Conservation (phyloP, 92 coral and sea anemone species). For the Epizoanthus ramosus region DNA sequence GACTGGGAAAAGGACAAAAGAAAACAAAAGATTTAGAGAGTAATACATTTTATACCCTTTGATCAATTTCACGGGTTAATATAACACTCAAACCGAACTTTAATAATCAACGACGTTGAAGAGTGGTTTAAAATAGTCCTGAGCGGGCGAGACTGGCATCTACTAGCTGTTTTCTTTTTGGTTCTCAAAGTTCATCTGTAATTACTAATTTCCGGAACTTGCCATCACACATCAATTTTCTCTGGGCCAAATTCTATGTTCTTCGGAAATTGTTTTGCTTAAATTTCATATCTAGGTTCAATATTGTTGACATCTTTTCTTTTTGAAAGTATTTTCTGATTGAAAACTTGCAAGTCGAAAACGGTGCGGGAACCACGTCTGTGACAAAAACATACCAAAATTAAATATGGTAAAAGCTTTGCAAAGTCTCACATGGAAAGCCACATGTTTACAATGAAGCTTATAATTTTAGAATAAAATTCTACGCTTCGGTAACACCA, state of each 20-base stretch:
- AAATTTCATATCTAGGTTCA: not conserved
- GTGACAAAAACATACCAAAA: not conserved
- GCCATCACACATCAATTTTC: not conserved
- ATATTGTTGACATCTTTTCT: not conserved
- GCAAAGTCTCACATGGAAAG: not conserved
- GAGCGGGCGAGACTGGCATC: no score
- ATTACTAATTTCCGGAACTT: constrained; percentile 6
- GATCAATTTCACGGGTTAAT: no score
- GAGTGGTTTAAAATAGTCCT: no score
- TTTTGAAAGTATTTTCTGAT: not conserved
- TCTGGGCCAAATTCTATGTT: not conserved
- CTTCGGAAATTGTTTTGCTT: not conserved
- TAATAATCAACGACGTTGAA: no score
- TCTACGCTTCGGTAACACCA: constrained; percentile 1
- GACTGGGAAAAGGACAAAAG: no score
- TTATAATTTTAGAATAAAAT: constrained; percentile 7
- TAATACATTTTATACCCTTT: no score
- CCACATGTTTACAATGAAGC: not conserved
- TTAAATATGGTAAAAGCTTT: not conserved
- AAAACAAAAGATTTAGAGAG: no score
- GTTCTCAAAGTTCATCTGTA: not conserved
- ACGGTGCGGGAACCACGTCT: not conserved
- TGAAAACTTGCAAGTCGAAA: not conserved
- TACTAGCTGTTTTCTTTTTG: not conserved
- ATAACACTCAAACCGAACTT: no score